A percentile compares a stretch with the other conserved stretches of the same genome.
Evolutionary conservation across 2,888 invertebrate genomes (phyloP).

Genomic region (Stomorhina lunata): DNA sequence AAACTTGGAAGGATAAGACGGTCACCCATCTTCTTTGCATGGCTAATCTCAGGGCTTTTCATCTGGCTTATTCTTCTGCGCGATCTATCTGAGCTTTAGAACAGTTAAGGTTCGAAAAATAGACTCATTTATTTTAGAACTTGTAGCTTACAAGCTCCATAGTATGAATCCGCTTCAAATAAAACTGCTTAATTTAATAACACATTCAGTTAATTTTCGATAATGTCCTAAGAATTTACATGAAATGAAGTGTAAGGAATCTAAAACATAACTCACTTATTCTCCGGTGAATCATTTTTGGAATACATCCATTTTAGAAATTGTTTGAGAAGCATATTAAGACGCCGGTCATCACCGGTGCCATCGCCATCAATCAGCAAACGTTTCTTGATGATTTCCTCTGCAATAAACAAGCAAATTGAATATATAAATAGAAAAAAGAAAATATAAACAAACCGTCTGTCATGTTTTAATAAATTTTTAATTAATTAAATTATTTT

Average conservation of each 20-base stretch:
- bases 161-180: too few species aligned
- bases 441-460: conserved; percentile 57
- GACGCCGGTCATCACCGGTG: conserved; percentile 94
- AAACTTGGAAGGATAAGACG: too few species aligned
- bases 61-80: too few species aligned
- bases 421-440: background rate
- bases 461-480: conserved; percentile 45
- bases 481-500: background rate
- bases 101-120: too few species aligned
- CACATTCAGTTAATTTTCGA: too few species aligned
- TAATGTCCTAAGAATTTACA: too few species aligned
- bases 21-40: too few species aligned
- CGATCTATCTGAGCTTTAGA: too few species aligned
- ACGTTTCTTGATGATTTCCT: conserved; percentile 95
- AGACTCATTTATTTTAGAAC: too few species aligned
- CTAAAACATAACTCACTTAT: conserved; percentile 81
- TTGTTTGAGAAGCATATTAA: conserved; percentile 91
- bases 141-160: background rate
- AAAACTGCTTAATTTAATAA: too few species aligned
- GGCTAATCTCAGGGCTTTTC: too few species aligned
- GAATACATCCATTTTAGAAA: conserved; percentile 90
- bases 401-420: conserved; percentile 80
- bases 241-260: background rate
- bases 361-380: conserved; percentile 98
- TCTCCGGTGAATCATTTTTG: conserved; percentile 84